A percentile compares a stretch with the other conserved stretches of the same genome.
Conservation (phyloP, 1,140 invertebrate species). For the Drosophila kurseongensis region DNA sequence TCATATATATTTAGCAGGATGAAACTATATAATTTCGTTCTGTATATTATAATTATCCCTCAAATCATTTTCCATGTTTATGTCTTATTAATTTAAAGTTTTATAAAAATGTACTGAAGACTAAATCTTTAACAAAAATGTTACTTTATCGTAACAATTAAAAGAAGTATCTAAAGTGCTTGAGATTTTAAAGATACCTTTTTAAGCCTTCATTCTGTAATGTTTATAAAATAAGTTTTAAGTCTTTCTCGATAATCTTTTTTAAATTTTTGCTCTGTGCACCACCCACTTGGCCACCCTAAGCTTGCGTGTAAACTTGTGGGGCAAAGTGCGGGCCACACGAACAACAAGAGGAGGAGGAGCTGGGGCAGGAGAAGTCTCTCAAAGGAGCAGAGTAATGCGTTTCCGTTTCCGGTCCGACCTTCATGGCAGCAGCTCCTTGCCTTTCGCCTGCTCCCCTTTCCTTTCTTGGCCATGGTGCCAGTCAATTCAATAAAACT, state of each 20-base stretch:
- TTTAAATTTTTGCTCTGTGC: constrained; percentile 1
- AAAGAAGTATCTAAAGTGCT: too few species aligned
- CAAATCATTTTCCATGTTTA: too few species aligned
- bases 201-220: background rate
- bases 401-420: constrained; percentile 69
- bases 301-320: constrained; percentile 68
- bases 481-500: constrained; percentile 81
- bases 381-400: constrained; percentile 67
- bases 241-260: too few species aligned
- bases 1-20: too few species aligned
- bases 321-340: constrained; percentile 42
- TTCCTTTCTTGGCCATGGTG: constrained; percentile 10
- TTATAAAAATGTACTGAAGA: too few species aligned
- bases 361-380: constrained; percentile 10
- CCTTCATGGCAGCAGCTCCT: constrained; percentile 25
- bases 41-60: too few species aligned
- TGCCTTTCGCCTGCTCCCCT: background rate
- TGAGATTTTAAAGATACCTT: too few species aligned
- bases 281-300: constrained; percentile 13
- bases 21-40: too few species aligned
- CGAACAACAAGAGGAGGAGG: constrained; percentile 24
- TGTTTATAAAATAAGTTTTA: background rate
- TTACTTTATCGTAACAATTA: too few species aligned
- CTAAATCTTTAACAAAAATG: too few species aligned
- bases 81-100: too few species aligned